Conservation (phyloP, 2,888 invertebrate species). For the Caenorhabditis sinica region DNA sequence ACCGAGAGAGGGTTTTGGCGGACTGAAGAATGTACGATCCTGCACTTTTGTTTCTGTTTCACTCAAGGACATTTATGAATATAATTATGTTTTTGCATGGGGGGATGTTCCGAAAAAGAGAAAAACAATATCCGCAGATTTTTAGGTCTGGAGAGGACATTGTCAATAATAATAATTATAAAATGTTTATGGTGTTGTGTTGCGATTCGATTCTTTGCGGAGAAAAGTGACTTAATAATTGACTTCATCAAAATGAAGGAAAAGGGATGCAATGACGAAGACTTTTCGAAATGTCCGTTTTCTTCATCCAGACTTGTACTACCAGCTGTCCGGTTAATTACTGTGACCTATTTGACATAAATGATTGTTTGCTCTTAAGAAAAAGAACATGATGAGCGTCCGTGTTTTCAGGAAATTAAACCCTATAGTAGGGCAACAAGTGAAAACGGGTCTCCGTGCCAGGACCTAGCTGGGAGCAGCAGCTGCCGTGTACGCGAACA, state of each 20-base stretch:
- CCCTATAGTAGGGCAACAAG: slow-evolving; percentile 41
- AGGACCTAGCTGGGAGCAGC: slow-evolving; percentile 53
- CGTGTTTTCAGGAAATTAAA: slow-evolving; percentile 58
- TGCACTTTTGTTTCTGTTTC: slow-evolving; percentile 29
- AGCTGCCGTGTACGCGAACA: slow-evolving; percentile 50
- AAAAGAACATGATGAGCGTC: background rate
- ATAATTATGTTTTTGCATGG: slow-evolving; percentile 37
- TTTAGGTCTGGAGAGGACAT: slow-evolving; percentile 5
- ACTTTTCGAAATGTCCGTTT: slow-evolving; percentile 42
- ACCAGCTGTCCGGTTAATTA: slow-evolving; percentile 54
- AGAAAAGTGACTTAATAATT: slow-evolving; percentile 58
- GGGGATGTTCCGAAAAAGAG: slow-evolving; percentile 42
- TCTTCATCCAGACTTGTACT: slow-evolving; percentile 33
- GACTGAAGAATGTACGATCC: slow-evolving; percentile 13
- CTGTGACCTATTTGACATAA: slow-evolving; percentile 57
- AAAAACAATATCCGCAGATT: slow-evolving; percentile 48
- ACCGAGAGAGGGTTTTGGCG: background rate
- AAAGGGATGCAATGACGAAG: background rate
- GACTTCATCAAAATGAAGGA: slow-evolving; percentile 43
- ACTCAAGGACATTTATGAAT: slow-evolving; percentile 43
- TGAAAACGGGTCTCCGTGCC: slow-evolving; percentile 49
- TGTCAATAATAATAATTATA: slow-evolving; percentile 46
- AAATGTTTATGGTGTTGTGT: slow-evolving; percentile 35
- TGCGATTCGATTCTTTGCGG: slow-evolving; percentile 32
- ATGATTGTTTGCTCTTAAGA: slow-evolving; percentile 44